phyloP scores from a whole-genome alignment of 2,797 vertebrate species.

The Coregonus suidteri region DNA sequence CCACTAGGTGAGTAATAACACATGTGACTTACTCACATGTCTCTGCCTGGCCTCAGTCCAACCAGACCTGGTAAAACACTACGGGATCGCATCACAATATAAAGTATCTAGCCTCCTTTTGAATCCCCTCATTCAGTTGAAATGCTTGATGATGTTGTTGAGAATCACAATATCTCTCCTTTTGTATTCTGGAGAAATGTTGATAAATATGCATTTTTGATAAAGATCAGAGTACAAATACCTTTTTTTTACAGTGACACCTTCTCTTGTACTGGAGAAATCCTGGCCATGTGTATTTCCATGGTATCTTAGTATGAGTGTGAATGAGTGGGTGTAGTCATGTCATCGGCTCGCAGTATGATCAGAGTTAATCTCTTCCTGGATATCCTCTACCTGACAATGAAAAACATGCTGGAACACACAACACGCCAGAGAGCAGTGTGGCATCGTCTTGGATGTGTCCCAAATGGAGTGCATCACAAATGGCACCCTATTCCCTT shows the following conservation, averaged over 20 bases:
- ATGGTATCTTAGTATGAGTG: neutral
- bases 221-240: too few species aligned
- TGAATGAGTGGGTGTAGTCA: conserved; percentile 35
- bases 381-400: conserved; percentile 44
- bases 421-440: neutral
- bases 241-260: too few species aligned
- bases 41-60: conserved; percentile 47
- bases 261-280: too few species aligned
- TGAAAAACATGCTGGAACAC: conserved; percentile 46
- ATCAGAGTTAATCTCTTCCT: conserved; percentile 64
- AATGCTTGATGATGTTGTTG: neutral
- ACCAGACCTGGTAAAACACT: neutral
- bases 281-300: too few species aligned
- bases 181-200: neutral
- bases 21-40: conserved; percentile 50
- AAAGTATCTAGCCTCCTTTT: neutral
- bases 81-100: neutral
- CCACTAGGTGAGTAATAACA: conserved; percentile 50
- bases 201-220: neutral
- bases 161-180: neutral
- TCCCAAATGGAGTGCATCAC: neutral
- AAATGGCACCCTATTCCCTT: neutral
- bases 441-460: neutral
- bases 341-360: conserved; percentile 61
- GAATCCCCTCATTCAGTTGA: neutral